Evolutionary conservation across 2,797 vertebrate species (phyloP).

Genomic region (Melanotaenia nigrans): DNA sequence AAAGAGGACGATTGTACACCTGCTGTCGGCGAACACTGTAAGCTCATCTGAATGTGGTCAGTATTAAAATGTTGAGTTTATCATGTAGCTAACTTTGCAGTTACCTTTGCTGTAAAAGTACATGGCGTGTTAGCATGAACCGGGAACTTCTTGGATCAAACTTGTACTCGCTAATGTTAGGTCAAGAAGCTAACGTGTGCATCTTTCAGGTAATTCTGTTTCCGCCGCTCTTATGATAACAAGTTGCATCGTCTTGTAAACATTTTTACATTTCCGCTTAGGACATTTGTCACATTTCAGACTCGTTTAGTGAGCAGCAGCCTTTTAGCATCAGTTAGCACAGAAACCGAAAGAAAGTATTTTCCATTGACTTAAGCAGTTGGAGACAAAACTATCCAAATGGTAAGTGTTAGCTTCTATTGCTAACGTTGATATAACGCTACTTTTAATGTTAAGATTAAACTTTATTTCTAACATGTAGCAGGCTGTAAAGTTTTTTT

Average conservation of each 20-base stretch:
- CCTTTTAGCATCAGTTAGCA: background rate
- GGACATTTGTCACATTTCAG: background rate
- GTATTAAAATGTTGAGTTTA: background rate
- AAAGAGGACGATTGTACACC: too few species aligned
- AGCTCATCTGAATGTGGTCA: too few species aligned
- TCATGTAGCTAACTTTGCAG: background rate
- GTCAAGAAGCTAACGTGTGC: background rate
- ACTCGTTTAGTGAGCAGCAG: background rate
- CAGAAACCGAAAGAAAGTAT: background rate
- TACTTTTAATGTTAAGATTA: background rate
- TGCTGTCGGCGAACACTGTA: background rate
- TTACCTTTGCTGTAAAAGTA: background rate
- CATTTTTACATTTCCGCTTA: background rate
- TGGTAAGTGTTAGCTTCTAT: background rate
- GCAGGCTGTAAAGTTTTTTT: background rate
- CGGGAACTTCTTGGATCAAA: background rate
- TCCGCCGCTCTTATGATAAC: background rate
- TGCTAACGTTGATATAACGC: background rate
- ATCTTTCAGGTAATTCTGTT: background rate
- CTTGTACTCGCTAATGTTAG: background rate
- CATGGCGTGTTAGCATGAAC: background rate
- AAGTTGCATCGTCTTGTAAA: background rate
- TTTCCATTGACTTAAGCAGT: background rate
- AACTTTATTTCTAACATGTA: background rate
- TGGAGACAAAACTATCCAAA: background rate